Base-by-base conservation (phyloP, 2,888 invertebrate genomes). In the Orgyia antiqua region DNA sequence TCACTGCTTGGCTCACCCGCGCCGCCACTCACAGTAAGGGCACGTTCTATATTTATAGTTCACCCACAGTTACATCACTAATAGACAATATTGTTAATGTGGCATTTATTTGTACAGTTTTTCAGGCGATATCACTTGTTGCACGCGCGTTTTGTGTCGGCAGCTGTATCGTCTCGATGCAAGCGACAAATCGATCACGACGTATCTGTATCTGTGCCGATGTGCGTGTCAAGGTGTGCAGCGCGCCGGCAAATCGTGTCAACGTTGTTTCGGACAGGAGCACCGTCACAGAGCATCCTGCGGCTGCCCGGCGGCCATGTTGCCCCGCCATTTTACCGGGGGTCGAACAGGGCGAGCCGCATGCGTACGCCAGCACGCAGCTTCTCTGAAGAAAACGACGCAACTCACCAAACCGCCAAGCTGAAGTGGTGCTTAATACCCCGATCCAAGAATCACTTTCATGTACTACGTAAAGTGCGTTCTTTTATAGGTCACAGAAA, bases 231-330 rank as follows among this genome's bases (percentile, higher is more conserved):
- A 62, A 71, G 69, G 70, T 70, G 71, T 71, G 64, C 60, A 67
- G 62, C 68, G 69, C 68, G 66, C 58, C 64, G 68, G 67, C 54
- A 67, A 66, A 71, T 68, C 59, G 76, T 76, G 70, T 72, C 75
- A 71, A 69, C 69, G 73, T 68, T 66, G 77, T 69, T 72, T 73
- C 71, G 74, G 71, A 68, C 71, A 72, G 73, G 68, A 74, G 75
- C 69, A 63, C 65, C 69, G 75, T 68, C 68, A 70, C 72, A 70
- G 71, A 77, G 75, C 82, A 83, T 79, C 79, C 79, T 76, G 80
- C 77, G 79, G 73, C 82, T 78, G 79, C 79, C 78, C 76, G 84
- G 80, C 84, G 76, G 87, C 87, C 87, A 87, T 87, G 77, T 86
- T 83, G 78, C 68, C 70, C 77, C 80, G 88, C 87, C 88, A 88